A percentile compares a stretch with the other conserved stretches of the same genome.
phyloP scores from a whole-genome alignment of 2,113 vertebrate species.

The Gambusia holbrooki region DNA sequence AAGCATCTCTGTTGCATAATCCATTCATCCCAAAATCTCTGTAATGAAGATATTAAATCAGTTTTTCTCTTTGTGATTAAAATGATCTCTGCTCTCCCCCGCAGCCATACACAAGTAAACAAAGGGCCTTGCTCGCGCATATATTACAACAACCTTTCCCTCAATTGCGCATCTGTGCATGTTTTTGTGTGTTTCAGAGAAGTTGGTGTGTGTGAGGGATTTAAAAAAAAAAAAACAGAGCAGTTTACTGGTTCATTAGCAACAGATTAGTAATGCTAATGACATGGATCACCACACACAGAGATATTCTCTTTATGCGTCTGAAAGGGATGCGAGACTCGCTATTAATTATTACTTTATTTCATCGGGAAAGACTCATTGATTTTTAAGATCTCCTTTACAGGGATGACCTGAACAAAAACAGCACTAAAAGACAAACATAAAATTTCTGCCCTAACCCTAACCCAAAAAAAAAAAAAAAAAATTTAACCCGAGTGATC shows the following conservation, averaged over 20 bases:
- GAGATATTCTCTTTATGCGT: constrained; percentile 68
- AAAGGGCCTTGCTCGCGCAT: constrained; percentile 67
- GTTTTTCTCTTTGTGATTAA: constrained; percentile 76
- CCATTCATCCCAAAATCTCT: constrained; percentile 46
- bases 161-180: constrained; percentile 54
- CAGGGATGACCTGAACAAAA: too few relatives aligned
- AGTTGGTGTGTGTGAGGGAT: constrained; percentile 42
- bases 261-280: constrained; percentile 83
- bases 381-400: too few relatives aligned
- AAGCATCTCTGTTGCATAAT: constrained; percentile 34
- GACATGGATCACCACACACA: constrained; percentile 75
- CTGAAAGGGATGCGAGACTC: constrained; percentile 58
- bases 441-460: too few relatives aligned
- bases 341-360: constrained; percentile 1
- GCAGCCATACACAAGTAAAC: constrained; percentile 76
- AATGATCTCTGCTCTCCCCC: constrained; percentile 70
- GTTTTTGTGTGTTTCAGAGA: constrained; percentile 33
- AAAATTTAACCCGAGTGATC: too few relatives aligned
- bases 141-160: constrained; percentile 72
- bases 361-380: too few relatives aligned
- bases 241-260: constrained; percentile 81
- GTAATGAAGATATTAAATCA: constrained; percentile 77
- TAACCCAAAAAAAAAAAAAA: too few relatives aligned
- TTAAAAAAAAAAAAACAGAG: constrained; percentile 67
- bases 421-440: too few relatives aligned